Percentiles rank a stretch among this genome's conserved stretches.
These are phyloP conservation scores for Tragelaphus eurycerus DNA, from an alignment of 2,797 vertebrate genomes.

Conservation along the genomic window DNA sequence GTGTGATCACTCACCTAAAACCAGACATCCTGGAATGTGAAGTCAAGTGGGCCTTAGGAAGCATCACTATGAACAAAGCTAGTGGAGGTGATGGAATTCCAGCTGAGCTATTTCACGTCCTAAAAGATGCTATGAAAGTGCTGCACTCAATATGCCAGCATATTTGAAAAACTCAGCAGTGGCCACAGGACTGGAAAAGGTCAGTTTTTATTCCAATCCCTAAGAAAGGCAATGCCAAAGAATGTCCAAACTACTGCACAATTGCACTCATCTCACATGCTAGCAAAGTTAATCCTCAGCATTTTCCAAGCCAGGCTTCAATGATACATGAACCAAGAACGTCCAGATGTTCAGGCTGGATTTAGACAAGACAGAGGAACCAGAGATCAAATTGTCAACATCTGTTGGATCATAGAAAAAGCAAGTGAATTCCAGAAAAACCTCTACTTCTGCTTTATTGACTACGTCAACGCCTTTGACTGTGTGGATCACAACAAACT, in stretches of 20 bases:
- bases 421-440: not conserved
- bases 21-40: not conserved
- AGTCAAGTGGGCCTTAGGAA: not conserved
- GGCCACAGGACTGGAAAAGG: not conserved
- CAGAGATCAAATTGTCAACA: not conserved
- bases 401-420: not conserved
- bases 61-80: not conserved
- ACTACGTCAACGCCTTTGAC: not conserved
- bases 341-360: not conserved
- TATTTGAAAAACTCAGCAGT: not conserved
- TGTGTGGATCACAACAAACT: not conserved
- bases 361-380: not conserved
- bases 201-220: not conserved
- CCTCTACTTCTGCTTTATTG: not conserved
- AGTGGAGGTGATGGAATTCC: not conserved
- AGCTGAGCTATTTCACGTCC: not conserved
- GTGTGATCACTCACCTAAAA: not conserved
- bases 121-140: not conserved
- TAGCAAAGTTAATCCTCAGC: accelerated
- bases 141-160: not conserved
- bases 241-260: not conserved
- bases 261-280: not conserved
- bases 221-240: not conserved
- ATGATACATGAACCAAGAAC: accelerated
- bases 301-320: not conserved